phyloP scores from a whole-genome alignment of 1,140 invertebrate genomes.

The Drosophila orena region DNA sequence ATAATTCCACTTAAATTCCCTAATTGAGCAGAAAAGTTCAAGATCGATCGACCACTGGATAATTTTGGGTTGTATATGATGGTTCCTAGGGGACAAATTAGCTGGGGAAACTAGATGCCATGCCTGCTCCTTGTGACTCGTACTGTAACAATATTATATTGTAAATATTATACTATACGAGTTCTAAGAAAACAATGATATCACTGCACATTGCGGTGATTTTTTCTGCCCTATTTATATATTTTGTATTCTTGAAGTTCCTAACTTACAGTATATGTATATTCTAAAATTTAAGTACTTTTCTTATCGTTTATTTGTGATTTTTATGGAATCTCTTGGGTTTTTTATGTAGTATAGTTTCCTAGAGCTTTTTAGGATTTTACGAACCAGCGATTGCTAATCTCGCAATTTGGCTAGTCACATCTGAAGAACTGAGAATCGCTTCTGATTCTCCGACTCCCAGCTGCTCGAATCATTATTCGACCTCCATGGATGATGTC shows the following conservation, averaged over 20 bases:
- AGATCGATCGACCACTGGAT: background rate
- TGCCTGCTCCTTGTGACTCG: background rate
- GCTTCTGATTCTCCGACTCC: constrained; percentile 30
- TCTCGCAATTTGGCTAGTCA: constrained; percentile 32
- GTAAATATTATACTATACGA: background rate
- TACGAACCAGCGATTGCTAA: constrained; percentile 18
- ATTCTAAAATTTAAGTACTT: too few species aligned
- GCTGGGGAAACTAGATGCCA: background rate
- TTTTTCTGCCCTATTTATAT: too few species aligned
- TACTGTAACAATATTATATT: background rate
- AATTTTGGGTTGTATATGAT: background rate
- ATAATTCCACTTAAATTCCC: background rate
- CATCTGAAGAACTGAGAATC: constrained; percentile 11
- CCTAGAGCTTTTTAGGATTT: background rate
- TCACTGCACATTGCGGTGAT: too few species aligned
- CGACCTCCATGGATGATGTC: constrained; percentile 50
- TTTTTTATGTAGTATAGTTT: background rate
- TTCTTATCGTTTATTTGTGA: background rate
- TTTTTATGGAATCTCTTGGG: background rate
- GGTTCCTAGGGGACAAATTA: background rate
- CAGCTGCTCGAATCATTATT: constrained; percentile 23
- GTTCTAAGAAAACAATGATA: too few species aligned
- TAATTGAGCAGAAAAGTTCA: constrained; percentile 17
- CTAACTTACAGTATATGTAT: background rate
- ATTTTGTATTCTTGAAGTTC: background rate